Conservation (phyloP, 2,888 invertebrate species). For the Microplitis deprimator region DNA sequence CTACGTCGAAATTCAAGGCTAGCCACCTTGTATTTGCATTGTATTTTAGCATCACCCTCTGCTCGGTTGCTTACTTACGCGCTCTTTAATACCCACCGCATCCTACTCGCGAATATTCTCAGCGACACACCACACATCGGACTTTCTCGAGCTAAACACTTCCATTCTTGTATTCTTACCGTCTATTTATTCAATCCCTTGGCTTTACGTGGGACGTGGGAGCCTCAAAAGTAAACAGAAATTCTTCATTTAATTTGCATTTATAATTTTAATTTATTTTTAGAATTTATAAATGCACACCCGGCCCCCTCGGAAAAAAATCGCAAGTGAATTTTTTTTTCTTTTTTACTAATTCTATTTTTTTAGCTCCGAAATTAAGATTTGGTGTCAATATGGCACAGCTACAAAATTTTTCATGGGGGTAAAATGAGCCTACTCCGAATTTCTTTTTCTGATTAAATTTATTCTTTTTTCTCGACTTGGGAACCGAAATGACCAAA, state of each 20-base stretch:
- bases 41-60: conserved; percentile 52
- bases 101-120: conserved; percentile 8
- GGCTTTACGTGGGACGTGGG: background rate
- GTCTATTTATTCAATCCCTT: background rate
- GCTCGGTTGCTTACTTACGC: background rate
- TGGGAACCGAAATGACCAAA: too few relatives aligned
- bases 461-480: too few relatives aligned
- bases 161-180: background rate
- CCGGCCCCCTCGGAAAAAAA: too few relatives aligned
- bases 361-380: too few relatives aligned
- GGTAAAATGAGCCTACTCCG: too few relatives aligned
- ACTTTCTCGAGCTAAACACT: background rate
- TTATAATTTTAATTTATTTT: background rate
- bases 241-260: background rate
- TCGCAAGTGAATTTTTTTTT: too few relatives aligned
- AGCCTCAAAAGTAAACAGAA: background rate
- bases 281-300: too few relatives aligned
- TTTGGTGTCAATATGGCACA: too few relatives aligned
- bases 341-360: too few relatives aligned
- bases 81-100: conserved; percentile 21
- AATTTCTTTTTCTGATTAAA: too few relatives aligned
- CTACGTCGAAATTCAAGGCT: conserved; percentile 52
- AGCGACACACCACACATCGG: background rate
- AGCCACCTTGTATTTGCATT: conserved; percentile 59
- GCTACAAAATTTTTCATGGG: too few relatives aligned